A percentile compares a stretch with the other conserved stretches of the same genome.
These are phyloP conservation scores for Drosophila cyrtoloma DNA, from an alignment of 2,888 invertebrate species.

Conservation along the genomic window DNA sequence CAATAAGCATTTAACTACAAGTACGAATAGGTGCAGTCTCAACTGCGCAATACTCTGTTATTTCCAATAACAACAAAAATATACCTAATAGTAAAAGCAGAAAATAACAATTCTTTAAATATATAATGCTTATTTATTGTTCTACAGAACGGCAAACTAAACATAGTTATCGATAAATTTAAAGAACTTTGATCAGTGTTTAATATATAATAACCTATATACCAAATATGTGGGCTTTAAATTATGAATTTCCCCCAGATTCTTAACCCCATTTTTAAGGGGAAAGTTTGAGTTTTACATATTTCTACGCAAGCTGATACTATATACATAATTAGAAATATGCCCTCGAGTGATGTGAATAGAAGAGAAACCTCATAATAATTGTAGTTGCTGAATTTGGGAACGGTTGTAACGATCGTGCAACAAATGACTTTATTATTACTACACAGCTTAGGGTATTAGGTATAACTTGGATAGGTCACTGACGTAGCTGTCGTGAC, in stretches of 20 bases:
- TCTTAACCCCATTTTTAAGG: not conserved
- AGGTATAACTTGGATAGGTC: not conserved
- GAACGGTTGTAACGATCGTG: not conserved
- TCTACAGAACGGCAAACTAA: not conserved
- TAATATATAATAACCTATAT: not conserved
- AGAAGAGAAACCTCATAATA: not conserved
- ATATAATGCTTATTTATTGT: not conserved
- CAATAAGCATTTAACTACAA: not conserved
- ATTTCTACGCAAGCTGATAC: too few species aligned
- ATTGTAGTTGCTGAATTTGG: not conserved
- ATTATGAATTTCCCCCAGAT: not conserved
- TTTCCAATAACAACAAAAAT: not conserved
- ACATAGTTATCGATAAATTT: not conserved
- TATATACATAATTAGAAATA: not conserved
- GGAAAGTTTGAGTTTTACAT: not conserved
- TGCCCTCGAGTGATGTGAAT: not conserved
- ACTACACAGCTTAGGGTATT: not conserved
- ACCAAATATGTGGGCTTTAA: not conserved
- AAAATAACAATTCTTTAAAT: not conserved
- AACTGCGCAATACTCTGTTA: not conserved
- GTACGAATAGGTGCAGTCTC: not conserved
- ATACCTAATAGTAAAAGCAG: not conserved
- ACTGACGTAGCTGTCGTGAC: not conserved
- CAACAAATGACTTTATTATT: too few species aligned
- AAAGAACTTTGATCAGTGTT: not conserved